Conservation (phyloP, 92 coral and sea anemone genomes). For the Actinernus sp. region DNA sequence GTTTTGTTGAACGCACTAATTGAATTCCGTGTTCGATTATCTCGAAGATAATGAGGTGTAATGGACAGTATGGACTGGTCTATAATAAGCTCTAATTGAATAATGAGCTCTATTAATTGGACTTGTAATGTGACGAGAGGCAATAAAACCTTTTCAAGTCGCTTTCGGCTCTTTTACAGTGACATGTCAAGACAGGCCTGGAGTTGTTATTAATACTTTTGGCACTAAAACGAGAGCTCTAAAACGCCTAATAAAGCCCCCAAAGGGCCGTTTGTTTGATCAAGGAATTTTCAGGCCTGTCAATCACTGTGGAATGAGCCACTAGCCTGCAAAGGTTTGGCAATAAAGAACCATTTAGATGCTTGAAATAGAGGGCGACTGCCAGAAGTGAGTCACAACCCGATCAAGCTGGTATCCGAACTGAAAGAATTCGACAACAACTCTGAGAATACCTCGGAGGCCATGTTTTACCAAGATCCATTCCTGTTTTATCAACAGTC, state of each 20-base stretch:
- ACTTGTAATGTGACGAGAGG: slow-evolving; percentile 60
- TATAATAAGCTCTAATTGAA: slow-evolving; percentile 93
- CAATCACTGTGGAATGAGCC: slow-evolving; percentile 32
- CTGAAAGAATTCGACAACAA: no score
- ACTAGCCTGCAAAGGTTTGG: slow-evolving; percentile 27
- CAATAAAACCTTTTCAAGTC: slow-evolving; percentile 37
- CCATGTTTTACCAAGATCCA: slow-evolving; percentile 93
- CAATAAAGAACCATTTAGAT: slow-evolving; percentile 35
- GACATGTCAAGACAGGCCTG: slow-evolving; percentile 41
- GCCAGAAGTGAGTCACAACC: no score
- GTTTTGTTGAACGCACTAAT: slow-evolving; percentile 70
- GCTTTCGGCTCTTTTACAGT: slow-evolving; percentile 42
- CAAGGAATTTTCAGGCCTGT: slow-evolving; percentile 37
- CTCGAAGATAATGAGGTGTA: slow-evolving; percentile 91
- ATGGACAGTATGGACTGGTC: slow-evolving; percentile 92
- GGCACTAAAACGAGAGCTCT: slow-evolving; percentile 32
- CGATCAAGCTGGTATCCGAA: no score
- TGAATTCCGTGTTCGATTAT: slow-evolving; percentile 99
- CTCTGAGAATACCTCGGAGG: slow-evolving; percentile 10
- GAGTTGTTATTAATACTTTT: slow-evolving; percentile 47
- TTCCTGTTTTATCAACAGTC: slow-evolving; percentile 82
- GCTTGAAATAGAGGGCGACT: background rate
- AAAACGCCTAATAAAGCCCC: slow-evolving; percentile 60
- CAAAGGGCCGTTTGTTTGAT: slow-evolving; percentile 43
- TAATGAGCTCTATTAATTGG: slow-evolving; percentile 90